A percentile compares a stretch with the other conserved stretches of the same genome.
phyloP scores from a whole-genome alignment of 1,140 invertebrate genomes.

The Polyergus mexicanus region DNA sequence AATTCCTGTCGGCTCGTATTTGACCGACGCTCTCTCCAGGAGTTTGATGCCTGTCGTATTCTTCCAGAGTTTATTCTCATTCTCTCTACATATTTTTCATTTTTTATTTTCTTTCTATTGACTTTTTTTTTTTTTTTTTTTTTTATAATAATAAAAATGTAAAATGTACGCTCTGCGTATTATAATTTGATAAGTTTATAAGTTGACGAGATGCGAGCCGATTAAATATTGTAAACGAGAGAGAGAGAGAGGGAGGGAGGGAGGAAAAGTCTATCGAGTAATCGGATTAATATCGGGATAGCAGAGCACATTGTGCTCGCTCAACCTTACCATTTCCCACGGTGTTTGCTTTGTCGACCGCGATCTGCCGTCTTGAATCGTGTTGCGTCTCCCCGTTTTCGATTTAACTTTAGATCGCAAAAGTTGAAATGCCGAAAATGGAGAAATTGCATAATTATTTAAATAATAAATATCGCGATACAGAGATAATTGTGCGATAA shows the following conservation, averaged over 20 bases:
- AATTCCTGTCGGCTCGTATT: constrained; percentile 51
- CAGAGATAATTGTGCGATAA: too few relatives aligned
- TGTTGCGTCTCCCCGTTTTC: constrained; percentile 28
- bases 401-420: constrained; percentile 13
- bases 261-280: background rate
- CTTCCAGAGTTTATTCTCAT: background rate
- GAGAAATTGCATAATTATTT: background rate
- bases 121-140: too few relatives aligned
- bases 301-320: constrained; percentile 67
- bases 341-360: constrained; percentile 83
- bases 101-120: too few relatives aligned
- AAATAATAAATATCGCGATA: background rate
- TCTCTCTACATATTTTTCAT: too few relatives aligned
- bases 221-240: background rate
- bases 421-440: background rate
- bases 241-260: too few relatives aligned
- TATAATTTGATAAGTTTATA: background rate
- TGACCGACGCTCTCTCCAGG: background rate
- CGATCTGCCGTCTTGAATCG: constrained; percentile 58
- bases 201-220: too few relatives aligned
- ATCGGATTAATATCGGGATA: constrained; percentile 48
- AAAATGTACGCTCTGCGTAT: too few relatives aligned
- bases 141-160: too few relatives aligned
- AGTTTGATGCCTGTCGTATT: background rate
- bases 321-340: constrained; percentile 82